Conservation (phyloP, 2,888 invertebrate species). For the Megalurothrips usitatus region DNA sequence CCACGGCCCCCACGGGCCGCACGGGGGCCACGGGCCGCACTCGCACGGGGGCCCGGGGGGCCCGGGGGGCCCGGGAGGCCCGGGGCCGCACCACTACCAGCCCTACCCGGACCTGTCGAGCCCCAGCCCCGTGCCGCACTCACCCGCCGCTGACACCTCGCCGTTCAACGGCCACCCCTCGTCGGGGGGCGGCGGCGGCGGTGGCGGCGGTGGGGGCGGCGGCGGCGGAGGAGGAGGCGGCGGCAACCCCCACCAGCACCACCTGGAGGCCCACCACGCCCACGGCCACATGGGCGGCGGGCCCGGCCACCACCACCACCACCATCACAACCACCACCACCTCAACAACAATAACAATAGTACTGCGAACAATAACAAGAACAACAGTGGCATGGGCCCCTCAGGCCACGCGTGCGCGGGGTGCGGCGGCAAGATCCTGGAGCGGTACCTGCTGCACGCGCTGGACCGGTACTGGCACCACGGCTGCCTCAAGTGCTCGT, state of each 20-base stretch:
- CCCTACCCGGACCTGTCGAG: constrained; percentile 76
- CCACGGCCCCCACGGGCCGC: constrained; percentile 60
- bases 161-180: constrained; percentile 49
- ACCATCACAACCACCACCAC: constrained; percentile 53
- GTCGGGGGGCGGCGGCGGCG: constrained; percentile 44
- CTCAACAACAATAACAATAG: constrained; percentile 54
- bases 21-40: constrained; percentile 3
- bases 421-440: constrained; percentile 84
- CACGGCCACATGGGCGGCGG: constrained; percentile 47
- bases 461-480: constrained; percentile 96
- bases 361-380: constrained; percentile 51
- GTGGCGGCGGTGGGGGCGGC: constrained; percentile 43
- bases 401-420: constrained; percentile 62
- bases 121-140: constrained; percentile 62
- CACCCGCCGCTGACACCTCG: constrained; percentile 59
- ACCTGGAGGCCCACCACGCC: constrained; percentile 47
- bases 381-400: constrained; percentile 36
- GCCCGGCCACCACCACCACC: constrained; percentile 53
- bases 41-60: constrained; percentile 58
- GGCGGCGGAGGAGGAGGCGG: constrained; percentile 50
- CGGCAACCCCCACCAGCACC: constrained; percentile 38
- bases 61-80: too few relatives aligned
- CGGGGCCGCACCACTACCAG: constrained; percentile 84
- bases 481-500: constrained; percentile 89
- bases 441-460: constrained; percentile 86